These are phyloP conservation scores for Limonius californicus DNA, from an alignment of 1,140 invertebrate genomes.

Conservation along the genomic window DNA sequence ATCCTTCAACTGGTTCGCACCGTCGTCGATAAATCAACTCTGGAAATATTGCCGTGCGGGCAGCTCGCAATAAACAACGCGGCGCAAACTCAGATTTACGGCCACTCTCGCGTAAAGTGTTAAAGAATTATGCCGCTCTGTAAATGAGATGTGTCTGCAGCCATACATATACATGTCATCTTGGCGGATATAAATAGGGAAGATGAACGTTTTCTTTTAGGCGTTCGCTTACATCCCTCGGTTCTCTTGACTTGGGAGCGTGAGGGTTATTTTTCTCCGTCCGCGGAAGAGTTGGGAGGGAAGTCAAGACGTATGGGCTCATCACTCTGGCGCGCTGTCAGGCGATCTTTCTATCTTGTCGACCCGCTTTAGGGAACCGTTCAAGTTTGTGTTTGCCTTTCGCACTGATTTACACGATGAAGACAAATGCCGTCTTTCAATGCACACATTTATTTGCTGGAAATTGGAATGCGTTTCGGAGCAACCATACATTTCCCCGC, in stretches of 20 bases:
- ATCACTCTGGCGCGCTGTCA: constrained; percentile 41
- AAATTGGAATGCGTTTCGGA: constrained; percentile 26
- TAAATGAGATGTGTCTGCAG: constrained; percentile 43
- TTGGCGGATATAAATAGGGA: constrained; percentile 41
- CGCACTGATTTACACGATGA: constrained; percentile 43
- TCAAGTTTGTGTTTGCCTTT: constrained; percentile 41
- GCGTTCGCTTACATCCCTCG: constrained; percentile 34
- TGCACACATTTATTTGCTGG: constrained; percentile 24
- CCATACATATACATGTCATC: constrained; percentile 43
- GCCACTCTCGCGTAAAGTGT: constrained; percentile 40
- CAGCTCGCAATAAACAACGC: constrained; percentile 29
- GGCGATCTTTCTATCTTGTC: constrained; percentile 41
- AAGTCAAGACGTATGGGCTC: constrained; percentile 41
- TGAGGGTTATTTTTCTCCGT: constrained; percentile 39
- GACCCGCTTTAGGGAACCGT: constrained; percentile 34
- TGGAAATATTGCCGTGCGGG: constrained; percentile 25
- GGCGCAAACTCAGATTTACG: constrained; percentile 41
- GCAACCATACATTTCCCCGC: neutral
- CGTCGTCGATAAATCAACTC: constrained; percentile 34
- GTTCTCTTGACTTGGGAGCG: constrained; percentile 36
- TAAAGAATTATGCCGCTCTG: constrained; percentile 38
- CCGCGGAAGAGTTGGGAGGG: constrained; percentile 27
- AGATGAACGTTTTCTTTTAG: constrained; percentile 43
- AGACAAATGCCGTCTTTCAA: constrained; percentile 32
- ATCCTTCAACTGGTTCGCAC: constrained; percentile 35